Conservation (phyloP, 1,140 invertebrate genomes). For the Acromyrmex heyeri region DNA sequence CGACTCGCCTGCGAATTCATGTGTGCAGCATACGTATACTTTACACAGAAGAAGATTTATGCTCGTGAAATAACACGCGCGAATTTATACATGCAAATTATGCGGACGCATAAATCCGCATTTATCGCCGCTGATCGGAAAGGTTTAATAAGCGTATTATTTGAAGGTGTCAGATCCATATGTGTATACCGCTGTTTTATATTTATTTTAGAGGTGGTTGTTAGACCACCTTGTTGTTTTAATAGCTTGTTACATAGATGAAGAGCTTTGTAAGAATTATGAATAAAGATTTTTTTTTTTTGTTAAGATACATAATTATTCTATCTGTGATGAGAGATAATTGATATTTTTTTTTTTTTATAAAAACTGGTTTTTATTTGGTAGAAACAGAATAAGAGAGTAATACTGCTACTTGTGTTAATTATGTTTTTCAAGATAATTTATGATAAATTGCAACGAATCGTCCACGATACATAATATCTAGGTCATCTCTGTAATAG, state of each 20-base stretch:
- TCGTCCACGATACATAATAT: constrained; percentile 67
- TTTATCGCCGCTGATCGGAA: constrained; percentile 52
- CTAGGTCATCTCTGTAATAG: constrained; percentile 78
- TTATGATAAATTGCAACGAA: constrained; percentile 15
- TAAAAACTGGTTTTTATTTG: neutral
- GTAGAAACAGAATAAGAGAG: neutral
- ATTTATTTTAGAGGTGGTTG: neutral
- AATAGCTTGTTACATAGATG: neutral
- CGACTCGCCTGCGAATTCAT: constrained; percentile 9
- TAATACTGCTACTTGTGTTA: too few relatives aligned
- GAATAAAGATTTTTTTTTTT: neutral
- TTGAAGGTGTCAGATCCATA: constrained; percentile 16
- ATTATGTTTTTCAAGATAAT: neutral
- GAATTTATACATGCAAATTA: constrained; percentile 58
- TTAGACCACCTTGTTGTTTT: neutral
- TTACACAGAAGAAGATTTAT: constrained; percentile 36
- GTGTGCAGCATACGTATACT: constrained; percentile 18
- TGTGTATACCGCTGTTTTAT: neutral
- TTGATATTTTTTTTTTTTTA: neutral
- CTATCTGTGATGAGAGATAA: neutral
- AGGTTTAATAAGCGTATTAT: constrained; percentile 17
- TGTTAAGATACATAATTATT: neutral
- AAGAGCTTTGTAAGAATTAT: neutral
- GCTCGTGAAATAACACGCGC: constrained; percentile 8
- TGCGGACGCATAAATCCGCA: constrained; percentile 45